Evolutionary conservation across 2,888 invertebrate species (phyloP), one percentile per base, ranked within the genome.

Genomic region (Abrostola tripartita): DNA sequence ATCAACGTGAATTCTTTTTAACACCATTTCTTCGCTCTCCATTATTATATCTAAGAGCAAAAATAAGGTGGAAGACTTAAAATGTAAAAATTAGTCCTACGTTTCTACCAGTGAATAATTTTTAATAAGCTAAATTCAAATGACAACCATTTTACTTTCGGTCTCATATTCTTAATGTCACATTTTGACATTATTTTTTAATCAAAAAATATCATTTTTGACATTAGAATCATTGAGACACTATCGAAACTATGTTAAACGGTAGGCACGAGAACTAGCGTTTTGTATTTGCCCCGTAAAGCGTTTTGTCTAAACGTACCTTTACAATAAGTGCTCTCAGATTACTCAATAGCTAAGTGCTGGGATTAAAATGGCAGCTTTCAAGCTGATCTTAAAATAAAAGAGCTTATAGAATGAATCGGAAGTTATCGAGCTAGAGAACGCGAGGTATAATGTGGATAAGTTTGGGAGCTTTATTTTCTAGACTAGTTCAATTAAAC

Each of bases 321-420:
- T 8, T 47, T 12, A 38, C 37, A 67, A 59, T 64, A 50, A 66
- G 36, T 38, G 42, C 37, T 36, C 54, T 66, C 59, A 44, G 64
- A 66, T 64, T 54, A 65, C 42, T 58, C 54, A 59, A 66, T 65
- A 44, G 65, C 54, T 44, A 38, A 66, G 50, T 59, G 54, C 51
- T 24, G 36, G n/a, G 54, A 59, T 67, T 65, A 65, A 65, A 65
- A 65, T 59, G 44, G 14, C 37, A 47, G 54, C 50, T 41, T 64
- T 40, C 42, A 59, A 38, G 14, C 54, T 49, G 53, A 59, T 59
- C 51, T 52, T 14, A 24, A 51, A 54, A 66, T 57, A 52, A 52
- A 57, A 57, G 47, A 11, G 40, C 35, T 57, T 35, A 47, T 14
- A 24, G 14, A 56, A 24, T 37, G 36, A 35, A 42, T n/a, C 42